These are phyloP conservation scores for Oscarella lobularis DNA, from an alignment of 37 sponge, comb jelly and placozoan genomes.

Conservation along the genomic window DNA sequence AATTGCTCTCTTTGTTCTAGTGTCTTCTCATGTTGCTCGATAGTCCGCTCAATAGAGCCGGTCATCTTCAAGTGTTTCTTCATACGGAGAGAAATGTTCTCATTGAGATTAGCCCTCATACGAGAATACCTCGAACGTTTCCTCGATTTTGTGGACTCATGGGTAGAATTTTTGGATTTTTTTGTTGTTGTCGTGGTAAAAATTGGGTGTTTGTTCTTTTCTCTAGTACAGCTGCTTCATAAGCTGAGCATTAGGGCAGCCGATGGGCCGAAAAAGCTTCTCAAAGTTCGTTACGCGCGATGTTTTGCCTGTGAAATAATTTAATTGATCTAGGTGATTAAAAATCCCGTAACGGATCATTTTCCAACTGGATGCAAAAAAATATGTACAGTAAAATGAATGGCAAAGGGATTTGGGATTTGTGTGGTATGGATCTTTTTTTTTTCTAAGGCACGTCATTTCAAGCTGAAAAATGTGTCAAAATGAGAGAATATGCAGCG, in stretches of 20 bases:
- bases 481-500: slow-evolving; percentile 44
- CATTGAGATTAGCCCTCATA: slow-evolving; percentile 89
- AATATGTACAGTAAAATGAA: not conserved
- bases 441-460: slow-evolving; percentile 68
- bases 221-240: slow-evolving; percentile 86
- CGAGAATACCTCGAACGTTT: slow-evolving; percentile 94
- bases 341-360: slow-evolving; percentile 91
- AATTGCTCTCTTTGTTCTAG: slow-evolving; percentile 13
- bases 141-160: slow-evolving; percentile 94
- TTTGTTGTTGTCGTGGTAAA: not conserved
- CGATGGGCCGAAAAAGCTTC: slow-evolving; percentile 90
- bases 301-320: not conserved
- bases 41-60: slow-evolving; percentile 95
- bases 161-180: slow-evolving; percentile 64
- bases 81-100: slow-evolving; percentile 93
- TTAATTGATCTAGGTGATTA: slow-evolving; percentile 58
- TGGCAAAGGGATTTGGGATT: not conserved
- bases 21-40: slow-evolving; percentile 98
- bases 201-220: slow-evolving; percentile 1
- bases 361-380: slow-evolving; percentile 84
- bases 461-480: slow-evolving; percentile 68
- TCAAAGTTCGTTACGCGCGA: slow-evolving; percentile 72
- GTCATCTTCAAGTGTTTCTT: slow-evolving; percentile 88
- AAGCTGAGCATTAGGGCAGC: slow-evolving; percentile 91
- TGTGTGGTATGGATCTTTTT: not conserved